These are phyloP conservation scores for Panthera leo DNA, from an alignment of 2,113 vertebrate genomes.

Conservation along the genomic window DNA sequence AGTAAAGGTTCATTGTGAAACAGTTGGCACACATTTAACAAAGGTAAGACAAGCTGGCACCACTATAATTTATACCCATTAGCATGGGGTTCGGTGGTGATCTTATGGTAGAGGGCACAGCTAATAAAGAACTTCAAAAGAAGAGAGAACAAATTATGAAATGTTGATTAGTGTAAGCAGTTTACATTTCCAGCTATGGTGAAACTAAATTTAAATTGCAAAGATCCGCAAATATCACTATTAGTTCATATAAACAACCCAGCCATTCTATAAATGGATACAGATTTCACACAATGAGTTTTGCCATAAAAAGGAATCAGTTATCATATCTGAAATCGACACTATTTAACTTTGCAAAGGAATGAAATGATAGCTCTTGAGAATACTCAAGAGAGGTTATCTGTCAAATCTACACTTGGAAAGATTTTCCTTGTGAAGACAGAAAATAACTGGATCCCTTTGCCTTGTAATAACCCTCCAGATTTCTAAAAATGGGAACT, in stretches of 20 bases:
- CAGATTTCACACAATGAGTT: not conserved
- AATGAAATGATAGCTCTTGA: conserved; percentile 26
- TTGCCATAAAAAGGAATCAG: not conserved
- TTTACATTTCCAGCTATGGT: conserved; percentile 40
- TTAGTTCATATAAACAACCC: not conserved
- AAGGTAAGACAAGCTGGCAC: conserved; percentile 78
- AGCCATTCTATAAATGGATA: not conserved
- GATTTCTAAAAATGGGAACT: conserved; percentile 12
- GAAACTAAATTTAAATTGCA: conserved; percentile 51
- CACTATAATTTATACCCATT: conserved; percentile 76
- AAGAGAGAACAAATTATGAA: conserved; percentile 62
- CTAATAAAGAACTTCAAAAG: conserved; percentile 79
- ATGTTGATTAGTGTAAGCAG: conserved; percentile 41
- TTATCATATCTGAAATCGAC: not conserved
- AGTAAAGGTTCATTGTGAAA: conserved; percentile 79
- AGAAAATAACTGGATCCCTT: not conserved
- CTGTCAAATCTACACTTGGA: conserved; percentile 41
- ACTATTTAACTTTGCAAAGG: conserved; percentile 56
- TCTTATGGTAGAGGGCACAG: conserved; percentile 46
- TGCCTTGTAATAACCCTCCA: not conserved
- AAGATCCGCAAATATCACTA: conserved; percentile 40
- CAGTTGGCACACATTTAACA: conserved; percentile 60
- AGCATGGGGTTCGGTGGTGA: conserved; percentile 55
- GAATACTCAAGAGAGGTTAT: conserved; percentile 34
- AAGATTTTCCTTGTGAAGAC: conserved; percentile 32